These are phyloP conservation scores for Plemyria rubiginata DNA, from an alignment of 2,888 invertebrate species.

Conservation along the genomic window DNA sequence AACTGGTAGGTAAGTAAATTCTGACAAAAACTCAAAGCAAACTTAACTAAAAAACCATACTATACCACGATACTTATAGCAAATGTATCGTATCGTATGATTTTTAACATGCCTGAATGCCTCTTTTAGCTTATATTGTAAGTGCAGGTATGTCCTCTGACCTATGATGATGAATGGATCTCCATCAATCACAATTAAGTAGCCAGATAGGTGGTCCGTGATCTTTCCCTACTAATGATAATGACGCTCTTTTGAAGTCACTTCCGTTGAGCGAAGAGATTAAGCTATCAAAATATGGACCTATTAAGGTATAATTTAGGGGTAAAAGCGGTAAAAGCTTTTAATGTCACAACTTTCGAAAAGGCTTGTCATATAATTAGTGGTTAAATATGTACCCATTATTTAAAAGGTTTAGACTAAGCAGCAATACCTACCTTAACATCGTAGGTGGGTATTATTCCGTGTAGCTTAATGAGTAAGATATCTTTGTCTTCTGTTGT, in stretches of 20 bases:
- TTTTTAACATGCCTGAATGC: too few relatives aligned
- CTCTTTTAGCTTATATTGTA: not conserved
- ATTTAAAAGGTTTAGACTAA: too few relatives aligned
- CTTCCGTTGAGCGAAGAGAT: not conserved
- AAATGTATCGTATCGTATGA: not conserved
- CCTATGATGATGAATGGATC: not conserved
- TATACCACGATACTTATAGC: too few relatives aligned
- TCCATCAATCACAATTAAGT: slow-evolving; percentile 1
- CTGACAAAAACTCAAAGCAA: not conserved
- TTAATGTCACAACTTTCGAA: not conserved
- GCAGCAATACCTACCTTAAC: too few relatives aligned
- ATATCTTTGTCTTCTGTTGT: not conserved
- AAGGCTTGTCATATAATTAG: not conserved
- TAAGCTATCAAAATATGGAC: not conserved
- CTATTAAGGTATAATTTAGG: not conserved
- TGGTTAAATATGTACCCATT: not conserved
- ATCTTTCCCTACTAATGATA: not conserved
- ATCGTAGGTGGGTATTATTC: not conserved
- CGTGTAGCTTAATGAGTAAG: not conserved
- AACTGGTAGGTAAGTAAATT: too few relatives aligned
- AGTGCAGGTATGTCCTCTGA: not conserved
- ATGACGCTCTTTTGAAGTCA: not conserved
- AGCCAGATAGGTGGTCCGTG: not conserved
- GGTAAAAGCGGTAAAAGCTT: not conserved
- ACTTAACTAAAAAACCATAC: too few relatives aligned